These are phyloP conservation scores for Montipora capricornis DNA, from an alignment of 64 coral and sea anemone genomes.

Conservation along the genomic window DNA sequence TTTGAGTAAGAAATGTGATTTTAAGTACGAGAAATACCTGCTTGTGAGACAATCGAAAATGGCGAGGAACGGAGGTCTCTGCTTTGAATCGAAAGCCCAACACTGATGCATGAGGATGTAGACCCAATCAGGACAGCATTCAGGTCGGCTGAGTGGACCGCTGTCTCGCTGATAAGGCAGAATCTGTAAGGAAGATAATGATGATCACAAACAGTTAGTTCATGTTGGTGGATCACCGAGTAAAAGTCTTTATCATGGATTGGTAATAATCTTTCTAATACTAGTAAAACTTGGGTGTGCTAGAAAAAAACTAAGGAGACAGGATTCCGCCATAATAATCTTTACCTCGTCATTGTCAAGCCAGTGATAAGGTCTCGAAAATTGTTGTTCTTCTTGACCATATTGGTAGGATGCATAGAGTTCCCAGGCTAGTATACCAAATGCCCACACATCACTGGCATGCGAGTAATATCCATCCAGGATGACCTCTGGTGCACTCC, in stretches of 20 bases:
- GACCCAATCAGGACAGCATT: slow-evolving; percentile 65
- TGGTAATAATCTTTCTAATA: too few species aligned
- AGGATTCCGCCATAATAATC: too few species aligned
- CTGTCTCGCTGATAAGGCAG: slow-evolving; percentile 37
- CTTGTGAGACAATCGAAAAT: slow-evolving; percentile 63
- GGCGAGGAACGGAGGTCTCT: slow-evolving; percentile 70
- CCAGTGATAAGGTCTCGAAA: background rate
- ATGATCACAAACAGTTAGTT: too few species aligned
- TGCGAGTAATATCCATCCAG: slow-evolving; percentile 63
- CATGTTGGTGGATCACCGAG: too few species aligned
- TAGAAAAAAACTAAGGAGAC: too few species aligned
- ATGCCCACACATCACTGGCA: slow-evolving; percentile 76
- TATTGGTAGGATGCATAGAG: slow-evolving; percentile 37
- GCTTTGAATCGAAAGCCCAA: slow-evolving; percentile 35
- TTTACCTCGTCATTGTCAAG: background rate
- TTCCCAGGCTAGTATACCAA: slow-evolving; percentile 76
- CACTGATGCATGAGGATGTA: slow-evolving; percentile 69
- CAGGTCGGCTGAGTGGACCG: slow-evolving; percentile 18
- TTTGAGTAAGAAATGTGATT: too few species aligned
- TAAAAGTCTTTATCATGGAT: too few species aligned
- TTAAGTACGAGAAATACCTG: background rate
- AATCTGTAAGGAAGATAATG: slow-evolving; percentile 22
- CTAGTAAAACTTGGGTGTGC: too few species aligned
- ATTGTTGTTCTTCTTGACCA: background rate
- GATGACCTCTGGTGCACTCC: slow-evolving; percentile 85